Percentiles rank a stretch among this genome's conserved stretches.
These are phyloP conservation scores for Drosophila repletoides DNA, from an alignment of 1,140 invertebrate species.

Conservation along the genomic window DNA sequence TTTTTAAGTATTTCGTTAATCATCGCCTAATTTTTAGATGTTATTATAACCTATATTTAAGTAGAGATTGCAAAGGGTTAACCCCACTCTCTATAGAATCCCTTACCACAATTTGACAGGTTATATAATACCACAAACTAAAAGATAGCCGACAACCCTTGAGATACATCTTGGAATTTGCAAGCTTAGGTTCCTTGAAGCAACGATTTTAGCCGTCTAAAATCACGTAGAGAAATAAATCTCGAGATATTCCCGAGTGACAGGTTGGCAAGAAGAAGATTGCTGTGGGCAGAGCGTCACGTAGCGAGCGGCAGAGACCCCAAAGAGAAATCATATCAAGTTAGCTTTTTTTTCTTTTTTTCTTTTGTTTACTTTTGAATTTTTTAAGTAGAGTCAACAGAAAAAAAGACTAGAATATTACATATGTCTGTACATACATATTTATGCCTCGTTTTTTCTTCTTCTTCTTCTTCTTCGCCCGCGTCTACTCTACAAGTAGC, in stretches of 20 bases:
- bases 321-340: neutral
- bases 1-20: too few species aligned
- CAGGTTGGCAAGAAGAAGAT: neutral
- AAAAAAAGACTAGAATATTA: slow-evolving; percentile 10
- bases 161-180: too few species aligned
- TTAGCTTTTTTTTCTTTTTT: neutral
- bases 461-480: neutral
- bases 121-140: too few species aligned
- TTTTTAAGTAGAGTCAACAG: slow-evolving; percentile 19
- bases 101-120: too few species aligned
- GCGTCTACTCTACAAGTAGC: slow-evolving; percentile 1
- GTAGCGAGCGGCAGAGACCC: neutral
- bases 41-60: too few species aligned
- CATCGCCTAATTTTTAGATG: too few species aligned
- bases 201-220: neutral
- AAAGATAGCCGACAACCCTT: too few species aligned
- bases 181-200: neutral
- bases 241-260: slow-evolving; percentile 13
- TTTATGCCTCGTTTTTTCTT: neutral
- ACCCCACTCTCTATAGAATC: too few species aligned
- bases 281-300: slow-evolving; percentile 12
- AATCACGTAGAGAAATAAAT: slow-evolving; percentile 37
- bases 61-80: too few species aligned
- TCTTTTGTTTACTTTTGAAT: slow-evolving; percentile 7
- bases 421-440: slow-evolving; percentile 18